A percentile compares a stretch with the other conserved stretches of the same genome.
Conservation (phyloP, 2,888 invertebrate genomes). For the Drosophila anomalipes region DNA sequence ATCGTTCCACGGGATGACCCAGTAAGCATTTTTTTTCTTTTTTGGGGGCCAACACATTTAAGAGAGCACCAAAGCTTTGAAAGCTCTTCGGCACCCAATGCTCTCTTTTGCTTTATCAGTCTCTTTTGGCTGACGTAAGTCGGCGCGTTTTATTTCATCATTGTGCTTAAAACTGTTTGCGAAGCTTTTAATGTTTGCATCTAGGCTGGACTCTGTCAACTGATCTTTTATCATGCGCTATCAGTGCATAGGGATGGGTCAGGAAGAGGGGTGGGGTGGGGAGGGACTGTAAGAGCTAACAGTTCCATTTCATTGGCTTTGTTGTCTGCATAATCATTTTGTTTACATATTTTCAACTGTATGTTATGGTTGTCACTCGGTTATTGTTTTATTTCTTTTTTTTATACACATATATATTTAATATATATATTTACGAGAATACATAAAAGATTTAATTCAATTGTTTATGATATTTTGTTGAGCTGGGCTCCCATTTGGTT, state of each 20-base stretch:
- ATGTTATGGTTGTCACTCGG: slow-evolving; percentile 23
- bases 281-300: background rate
- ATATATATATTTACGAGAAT: slow-evolving; percentile 1
- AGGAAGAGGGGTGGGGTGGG: background rate
- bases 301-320: slow-evolving; percentile 48
- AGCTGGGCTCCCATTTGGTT: background rate
- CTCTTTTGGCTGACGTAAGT: slow-evolving; percentile 48
- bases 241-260: slow-evolving; percentile 9
- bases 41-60: slow-evolving; percentile 9
- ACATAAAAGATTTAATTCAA: slow-evolving; percentile 56
- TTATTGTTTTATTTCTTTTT: slow-evolving; percentile 15
- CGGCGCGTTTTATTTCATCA: slow-evolving; percentile 51
- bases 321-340: slow-evolving; percentile 77
- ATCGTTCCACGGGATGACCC: slow-evolving; percentile 22
- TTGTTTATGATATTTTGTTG: slow-evolving; percentile 41
- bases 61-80: slow-evolving; percentile 39
- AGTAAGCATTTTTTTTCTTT: slow-evolving; percentile 19
- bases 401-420: background rate
- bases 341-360: slow-evolving; percentile 60
- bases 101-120: slow-evolving; percentile 11
- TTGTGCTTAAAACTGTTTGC: slow-evolving; percentile 12
- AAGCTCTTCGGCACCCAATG: slow-evolving; percentile 12
- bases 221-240: slow-evolving; percentile 42
- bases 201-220: slow-evolving; percentile 19
- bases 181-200: slow-evolving; percentile 21